A percentile compares a stretch with the other conserved stretches of the same genome.
These are phyloP conservation scores for Eospalax fontanierii DNA, from an alignment of 2,797 vertebrate species.

Conservation along the genomic window DNA sequence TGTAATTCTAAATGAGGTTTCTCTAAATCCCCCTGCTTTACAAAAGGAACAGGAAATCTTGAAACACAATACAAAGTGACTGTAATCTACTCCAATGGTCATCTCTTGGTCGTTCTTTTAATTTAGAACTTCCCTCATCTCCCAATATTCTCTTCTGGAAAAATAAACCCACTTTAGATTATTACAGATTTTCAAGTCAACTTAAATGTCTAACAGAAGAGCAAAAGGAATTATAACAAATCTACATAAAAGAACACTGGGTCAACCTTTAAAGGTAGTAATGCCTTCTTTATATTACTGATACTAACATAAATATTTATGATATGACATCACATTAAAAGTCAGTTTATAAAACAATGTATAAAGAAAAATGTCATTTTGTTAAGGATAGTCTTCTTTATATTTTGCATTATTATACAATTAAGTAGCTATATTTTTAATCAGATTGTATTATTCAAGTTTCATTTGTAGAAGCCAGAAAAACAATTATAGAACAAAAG, in stretches of 20 bases:
- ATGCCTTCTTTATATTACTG: conserved; percentile 23
- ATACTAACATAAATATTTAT: conserved; percentile 55
- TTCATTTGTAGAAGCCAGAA: conserved; percentile 52
- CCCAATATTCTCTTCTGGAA: conserved; percentile 36
- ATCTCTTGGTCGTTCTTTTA: conserved; percentile 5
- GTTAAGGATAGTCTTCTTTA: conserved; percentile 41
- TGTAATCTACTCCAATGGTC: neutral
- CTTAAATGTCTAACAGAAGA: conserved; percentile 27
- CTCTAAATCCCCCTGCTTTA: neutral
- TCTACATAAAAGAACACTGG: neutral
- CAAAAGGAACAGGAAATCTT: conserved; percentile 15
- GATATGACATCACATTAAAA: conserved; percentile 36
- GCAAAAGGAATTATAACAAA: conserved; percentile 54
- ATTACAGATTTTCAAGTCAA: conserved; percentile 27
- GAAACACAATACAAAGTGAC: neutral
- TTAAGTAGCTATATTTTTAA: neutral
- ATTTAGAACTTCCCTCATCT: neutral
- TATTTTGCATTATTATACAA: conserved; percentile 53
- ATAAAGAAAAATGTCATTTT: conserved; percentile 33
- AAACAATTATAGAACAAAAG: conserved; percentile 13
- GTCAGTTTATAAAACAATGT: conserved; percentile 45
- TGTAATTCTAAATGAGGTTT: conserved; percentile 44
- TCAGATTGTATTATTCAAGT: conserved; percentile 39
- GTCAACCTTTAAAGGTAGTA: conserved; percentile 48
- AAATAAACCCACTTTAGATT: conserved; percentile 36